These are phyloP conservation scores for Phyllostomus hastatus DNA, from an alignment of 2,113 vertebrate species.

Conservation along the genomic window DNA sequence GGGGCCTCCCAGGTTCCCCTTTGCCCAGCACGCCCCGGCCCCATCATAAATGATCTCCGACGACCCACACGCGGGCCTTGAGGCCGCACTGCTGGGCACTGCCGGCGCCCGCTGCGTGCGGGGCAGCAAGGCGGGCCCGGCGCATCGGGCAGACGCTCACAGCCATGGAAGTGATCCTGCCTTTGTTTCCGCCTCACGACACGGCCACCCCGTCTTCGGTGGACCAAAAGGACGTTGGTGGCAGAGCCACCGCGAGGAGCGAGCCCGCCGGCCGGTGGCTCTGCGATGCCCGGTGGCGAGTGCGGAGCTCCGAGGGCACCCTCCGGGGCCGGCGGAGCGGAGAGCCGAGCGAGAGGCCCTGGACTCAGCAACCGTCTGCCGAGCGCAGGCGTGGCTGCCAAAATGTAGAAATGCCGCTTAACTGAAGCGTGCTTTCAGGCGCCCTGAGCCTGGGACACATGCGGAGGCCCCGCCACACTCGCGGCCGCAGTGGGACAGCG, in stretches of 20 bases:
- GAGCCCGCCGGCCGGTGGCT: not conserved
- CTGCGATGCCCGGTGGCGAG: rapidly evolving
- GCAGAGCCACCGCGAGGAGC: not conserved
- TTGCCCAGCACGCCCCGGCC: not conserved
- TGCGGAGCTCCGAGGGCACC: not conserved
- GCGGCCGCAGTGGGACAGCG: not conserved
- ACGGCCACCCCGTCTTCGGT: not conserved
- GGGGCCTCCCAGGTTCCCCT: not conserved
- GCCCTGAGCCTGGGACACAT: not conserved
- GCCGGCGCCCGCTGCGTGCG: too few relatives aligned
- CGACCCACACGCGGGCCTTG: rapidly evolving
- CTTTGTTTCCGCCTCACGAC: not conserved
- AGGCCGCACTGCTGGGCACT: not conserved
- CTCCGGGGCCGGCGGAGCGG: not conserved
- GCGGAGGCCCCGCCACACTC: not conserved
- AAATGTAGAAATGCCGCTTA: not conserved
- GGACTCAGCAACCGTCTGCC: not conserved
- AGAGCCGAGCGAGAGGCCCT: rapidly evolving
- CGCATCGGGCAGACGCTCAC: rapidly evolving
- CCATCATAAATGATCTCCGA: too few relatives aligned
- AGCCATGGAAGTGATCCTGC: not conserved
- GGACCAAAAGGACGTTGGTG: not conserved
- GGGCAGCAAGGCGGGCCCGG: not conserved
- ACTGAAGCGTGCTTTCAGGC: not conserved
- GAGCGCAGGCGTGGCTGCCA: not conserved